Conservation (phyloP, 2,113 vertebrate species). For the Misgurnus anguillicaudatus region DNA sequence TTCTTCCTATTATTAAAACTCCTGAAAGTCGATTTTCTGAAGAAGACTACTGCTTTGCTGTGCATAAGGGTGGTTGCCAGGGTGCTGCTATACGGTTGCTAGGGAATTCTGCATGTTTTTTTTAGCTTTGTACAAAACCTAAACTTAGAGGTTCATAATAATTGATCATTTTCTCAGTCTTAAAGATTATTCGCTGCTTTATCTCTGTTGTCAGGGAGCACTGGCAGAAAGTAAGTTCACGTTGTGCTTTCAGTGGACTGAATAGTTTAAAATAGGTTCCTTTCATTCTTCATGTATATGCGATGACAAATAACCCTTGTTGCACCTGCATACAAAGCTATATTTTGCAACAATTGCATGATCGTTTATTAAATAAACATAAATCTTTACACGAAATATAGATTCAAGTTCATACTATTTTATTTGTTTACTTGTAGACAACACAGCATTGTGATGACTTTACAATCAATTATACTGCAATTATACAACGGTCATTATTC, state of each 20-base stretch:
- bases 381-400: too few species aligned
- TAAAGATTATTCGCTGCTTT: slow-evolving; percentile 2
- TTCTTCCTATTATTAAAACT: background rate
- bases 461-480: too few species aligned
- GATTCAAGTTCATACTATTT: too few species aligned
- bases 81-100: background rate
- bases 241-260: background rate
- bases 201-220: background rate
- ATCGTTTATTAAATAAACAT: too few species aligned
- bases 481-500: too few species aligned
- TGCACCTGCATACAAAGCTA: background rate
- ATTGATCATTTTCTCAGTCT: background rate
- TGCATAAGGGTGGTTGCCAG: too few species aligned
- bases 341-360: too few species aligned
- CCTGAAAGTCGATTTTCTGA: background rate
- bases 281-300: background rate
- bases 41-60: too few species aligned
- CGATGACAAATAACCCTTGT: background rate
- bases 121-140: background rate
- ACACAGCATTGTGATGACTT: too few species aligned
- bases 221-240: background rate
- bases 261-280: background rate
- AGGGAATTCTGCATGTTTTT: background rate
- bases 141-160: slow-evolving; percentile 10
- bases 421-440: too few species aligned